Evolutionary conservation across 2,797 vertebrate genomes (phyloP).

Genomic region (Ciconia nigra): DNA sequence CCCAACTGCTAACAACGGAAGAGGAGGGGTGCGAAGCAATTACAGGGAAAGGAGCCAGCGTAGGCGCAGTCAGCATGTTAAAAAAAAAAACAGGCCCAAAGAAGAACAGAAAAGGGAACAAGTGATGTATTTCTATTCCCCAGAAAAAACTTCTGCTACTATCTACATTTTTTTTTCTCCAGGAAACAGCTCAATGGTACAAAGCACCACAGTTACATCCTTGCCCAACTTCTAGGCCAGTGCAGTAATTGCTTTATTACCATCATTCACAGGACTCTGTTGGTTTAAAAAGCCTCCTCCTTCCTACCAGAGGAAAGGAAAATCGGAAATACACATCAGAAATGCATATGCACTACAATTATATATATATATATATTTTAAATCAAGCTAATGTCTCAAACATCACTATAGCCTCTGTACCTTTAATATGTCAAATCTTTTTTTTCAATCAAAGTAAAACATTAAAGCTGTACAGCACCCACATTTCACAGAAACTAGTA

Average conservation of each 20-base stretch:
- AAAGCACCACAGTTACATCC: not conserved
- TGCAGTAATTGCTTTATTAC: not conserved
- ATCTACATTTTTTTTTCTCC: not conserved
- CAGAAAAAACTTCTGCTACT: not conserved
- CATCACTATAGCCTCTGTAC: not conserved
- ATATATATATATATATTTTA: not conserved
- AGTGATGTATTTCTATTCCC: not conserved
- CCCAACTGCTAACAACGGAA: not conserved
- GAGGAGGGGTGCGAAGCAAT: not conserved
- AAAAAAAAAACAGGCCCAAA: not conserved
- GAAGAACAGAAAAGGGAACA: not conserved
- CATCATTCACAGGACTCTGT: not conserved
- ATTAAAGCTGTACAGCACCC: not conserved
- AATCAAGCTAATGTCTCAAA: not conserved
- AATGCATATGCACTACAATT: not conserved
- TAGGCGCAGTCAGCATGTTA: not conserved
- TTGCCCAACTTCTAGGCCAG: not conserved
- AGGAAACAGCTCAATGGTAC: not conserved
- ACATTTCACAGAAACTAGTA: slow-evolving; percentile 5
- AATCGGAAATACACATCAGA: not conserved
- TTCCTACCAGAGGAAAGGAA: not conserved
- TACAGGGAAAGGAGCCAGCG: not conserved
- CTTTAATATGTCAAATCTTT: not conserved
- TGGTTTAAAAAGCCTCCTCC: not conserved
- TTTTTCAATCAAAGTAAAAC: not conserved